Percentiles rank a stretch among this genome's conserved stretches.
Conservation (phyloP, 92 coral and sea anemone genomes). For the Zoanthus sociatus region DNA sequence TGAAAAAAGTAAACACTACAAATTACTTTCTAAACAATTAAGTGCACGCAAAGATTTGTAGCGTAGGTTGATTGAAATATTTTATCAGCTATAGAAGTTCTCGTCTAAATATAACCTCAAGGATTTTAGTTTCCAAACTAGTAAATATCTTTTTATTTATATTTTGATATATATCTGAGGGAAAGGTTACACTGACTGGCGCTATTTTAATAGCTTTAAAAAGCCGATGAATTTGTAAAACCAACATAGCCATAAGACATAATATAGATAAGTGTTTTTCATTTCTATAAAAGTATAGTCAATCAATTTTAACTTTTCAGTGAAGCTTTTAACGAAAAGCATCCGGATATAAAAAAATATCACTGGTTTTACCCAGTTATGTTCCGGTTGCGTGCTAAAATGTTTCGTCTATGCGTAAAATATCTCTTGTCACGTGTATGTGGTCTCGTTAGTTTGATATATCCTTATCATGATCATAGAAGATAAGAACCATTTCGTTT, state of each 20-base stretch:
- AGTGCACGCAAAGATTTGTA: background rate
- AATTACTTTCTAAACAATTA: background rate
- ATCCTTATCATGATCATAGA: background rate
- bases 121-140: too few relatives aligned
- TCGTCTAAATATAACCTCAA: too few relatives aligned
- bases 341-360: background rate
- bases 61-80: too few relatives aligned
- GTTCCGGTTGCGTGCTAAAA: background rate
- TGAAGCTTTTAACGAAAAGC: background rate
- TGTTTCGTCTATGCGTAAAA: background rate
- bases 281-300: background rate
- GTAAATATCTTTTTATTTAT: too few relatives aligned
- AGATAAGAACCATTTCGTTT: background rate
- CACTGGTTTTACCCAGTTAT: background rate
- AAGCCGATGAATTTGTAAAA: background rate
- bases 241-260: background rate
- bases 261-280: background rate
- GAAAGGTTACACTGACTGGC: background rate
- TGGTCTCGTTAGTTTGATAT: background rate
- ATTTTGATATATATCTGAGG: background rate
- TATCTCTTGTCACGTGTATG: background rate
- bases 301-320: too few relatives aligned
- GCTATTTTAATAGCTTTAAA: background rate
- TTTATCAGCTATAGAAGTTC: too few relatives aligned
- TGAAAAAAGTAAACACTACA: background rate